These are phyloP conservation scores for Dicaeum eximium DNA, from an alignment of 2,113 vertebrate genomes.

Conservation along the genomic window DNA sequence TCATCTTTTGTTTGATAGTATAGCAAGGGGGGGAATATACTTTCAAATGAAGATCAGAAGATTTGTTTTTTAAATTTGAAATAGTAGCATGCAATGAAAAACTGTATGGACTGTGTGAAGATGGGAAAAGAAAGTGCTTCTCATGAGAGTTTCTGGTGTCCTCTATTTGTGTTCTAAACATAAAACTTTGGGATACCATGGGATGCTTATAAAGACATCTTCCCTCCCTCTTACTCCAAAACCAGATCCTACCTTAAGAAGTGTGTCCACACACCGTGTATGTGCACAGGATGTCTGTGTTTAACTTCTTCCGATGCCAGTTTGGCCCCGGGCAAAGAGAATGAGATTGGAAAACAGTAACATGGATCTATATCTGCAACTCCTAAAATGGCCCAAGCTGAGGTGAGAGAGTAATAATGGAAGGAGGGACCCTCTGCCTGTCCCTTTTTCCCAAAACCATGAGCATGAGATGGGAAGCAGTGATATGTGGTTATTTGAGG, in stretches of 20 bases:
- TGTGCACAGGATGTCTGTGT: background rate
- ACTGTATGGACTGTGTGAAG: background rate
- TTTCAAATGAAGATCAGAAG: background rate
- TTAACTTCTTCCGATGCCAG: background rate
- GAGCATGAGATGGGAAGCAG: background rate
- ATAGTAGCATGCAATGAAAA: background rate
- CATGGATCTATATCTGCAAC: background rate
- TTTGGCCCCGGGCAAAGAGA: background rate
- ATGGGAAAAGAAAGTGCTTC: background rate
- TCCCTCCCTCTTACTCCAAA: background rate
- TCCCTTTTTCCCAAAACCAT: background rate
- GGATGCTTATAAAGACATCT: background rate
- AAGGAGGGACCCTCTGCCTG: background rate
- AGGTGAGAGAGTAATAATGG: background rate
- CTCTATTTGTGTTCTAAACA: background rate
- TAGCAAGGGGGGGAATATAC: background rate
- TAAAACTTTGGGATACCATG: background rate
- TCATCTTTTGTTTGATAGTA: background rate
- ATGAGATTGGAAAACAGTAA: background rate
- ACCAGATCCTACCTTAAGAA: background rate
- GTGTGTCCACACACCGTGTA: accelerated
- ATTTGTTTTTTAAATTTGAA: background rate
- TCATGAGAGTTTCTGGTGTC: background rate
- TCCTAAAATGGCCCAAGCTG: background rate
- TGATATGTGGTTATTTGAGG: background rate